Percentiles rank a stretch among this genome's conserved stretches.
phyloP scores from a whole-genome alignment of 1,140 invertebrate species.

The Camponotus vicinus region DNA sequence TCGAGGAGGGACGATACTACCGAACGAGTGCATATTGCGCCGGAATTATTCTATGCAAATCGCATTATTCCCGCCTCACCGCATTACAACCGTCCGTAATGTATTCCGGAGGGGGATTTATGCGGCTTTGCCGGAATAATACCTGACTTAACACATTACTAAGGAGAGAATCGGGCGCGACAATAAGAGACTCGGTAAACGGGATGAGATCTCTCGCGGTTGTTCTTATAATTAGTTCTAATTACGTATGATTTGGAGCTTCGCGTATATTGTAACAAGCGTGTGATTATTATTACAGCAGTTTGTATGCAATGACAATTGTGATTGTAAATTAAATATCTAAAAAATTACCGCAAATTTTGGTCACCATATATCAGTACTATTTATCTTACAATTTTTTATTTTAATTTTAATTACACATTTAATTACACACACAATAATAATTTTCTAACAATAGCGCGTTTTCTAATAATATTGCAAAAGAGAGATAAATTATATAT shows the following conservation, averaged over 20 bases:
- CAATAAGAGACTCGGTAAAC: conserved; percentile 50
- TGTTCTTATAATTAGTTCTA: conserved; percentile 52
- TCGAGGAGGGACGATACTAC: conserved; percentile 45
- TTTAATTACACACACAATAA: too few species aligned
- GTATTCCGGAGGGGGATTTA: conserved; percentile 64
- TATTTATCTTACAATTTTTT: background rate
- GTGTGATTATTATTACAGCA: background rate
- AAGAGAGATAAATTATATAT: background rate
- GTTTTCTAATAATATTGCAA: too few species aligned
- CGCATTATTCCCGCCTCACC: conserved; percentile 63
- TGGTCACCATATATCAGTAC: too few species aligned
- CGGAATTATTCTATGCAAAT: conserved; percentile 68
- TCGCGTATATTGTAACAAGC: background rate
- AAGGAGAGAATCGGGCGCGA: conserved; percentile 51
- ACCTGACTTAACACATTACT: conserved; percentile 67
- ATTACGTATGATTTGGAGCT: background rate
- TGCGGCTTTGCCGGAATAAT: conserved; percentile 65
- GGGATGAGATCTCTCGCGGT: conserved; percentile 16
- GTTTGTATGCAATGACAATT: background rate
- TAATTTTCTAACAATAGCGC: too few species aligned
- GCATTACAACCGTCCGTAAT: conserved; percentile 65
- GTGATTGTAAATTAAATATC: too few species aligned
- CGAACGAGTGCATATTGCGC: conserved; percentile 56
- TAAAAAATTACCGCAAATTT: background rate
- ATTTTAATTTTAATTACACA: background rate